Evolutionary conservation across 2,113 vertebrate genomes (phyloP), one percentile per base, ranked within the genome.

Genomic region (Pomatostomus ruficeps): DNA sequence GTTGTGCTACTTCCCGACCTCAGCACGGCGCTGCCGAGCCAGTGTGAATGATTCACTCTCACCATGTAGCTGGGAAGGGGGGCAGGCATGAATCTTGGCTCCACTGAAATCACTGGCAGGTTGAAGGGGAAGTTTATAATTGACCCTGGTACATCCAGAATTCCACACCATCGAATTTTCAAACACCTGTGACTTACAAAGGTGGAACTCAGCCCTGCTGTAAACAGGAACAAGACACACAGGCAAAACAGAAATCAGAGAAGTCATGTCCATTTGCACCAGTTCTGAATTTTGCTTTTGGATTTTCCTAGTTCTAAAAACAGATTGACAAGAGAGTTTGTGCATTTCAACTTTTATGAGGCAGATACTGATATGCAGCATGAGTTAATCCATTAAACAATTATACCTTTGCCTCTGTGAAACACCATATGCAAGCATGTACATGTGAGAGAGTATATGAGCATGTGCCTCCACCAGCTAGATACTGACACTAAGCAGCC

Each of bases 211-310:
- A 76, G 17, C 29, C 24, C 35, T 23, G 38, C n/a, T 54, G 4
- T 85, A 91, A 85, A 57, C 13, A 65, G 43, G 77, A 48, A 20
- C 8, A 54, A 65, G 40, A 52, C 49, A 84, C 13, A 20, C 2
- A 8, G 29, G 40, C 14, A 45, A 76, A 78, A 71, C 14, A 58
- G 51, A 75, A 71, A 83, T 67, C n/a, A 36, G 42, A 2, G 1
- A 68, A 70, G 7, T 33, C 78, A 18, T 73, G 51, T 16, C 57
- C 19, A 22, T 26, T 38, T 89, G 51, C 14, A 62, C 4, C 5
- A 61, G 11, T 54, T 87, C 70, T 85, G 52, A 89, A 52, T 71
- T 92, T 66, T 79, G n/a, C n/a, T 78, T 78, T 77, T 57, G 10
- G 18, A 54, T 87, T 75, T 86, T 86, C 45, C 12, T 38, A 49